These are phyloP conservation scores for Nanorana parkeri DNA, from an alignment of 2,113 vertebrate genomes.

Conservation along the genomic window DNA sequence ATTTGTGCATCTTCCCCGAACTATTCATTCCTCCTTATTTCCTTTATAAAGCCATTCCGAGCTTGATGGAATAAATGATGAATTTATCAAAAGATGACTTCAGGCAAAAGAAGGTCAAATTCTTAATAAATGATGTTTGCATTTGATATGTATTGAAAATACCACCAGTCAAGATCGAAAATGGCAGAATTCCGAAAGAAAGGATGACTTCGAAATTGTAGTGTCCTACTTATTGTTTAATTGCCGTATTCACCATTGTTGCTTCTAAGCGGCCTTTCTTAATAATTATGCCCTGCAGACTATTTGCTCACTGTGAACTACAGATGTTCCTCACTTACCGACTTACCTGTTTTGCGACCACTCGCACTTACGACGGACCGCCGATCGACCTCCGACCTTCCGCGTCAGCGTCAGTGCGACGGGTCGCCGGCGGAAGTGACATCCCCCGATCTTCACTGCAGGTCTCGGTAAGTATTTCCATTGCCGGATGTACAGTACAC, in stretches of 20 bases:
- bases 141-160: conserved; percentile 44
- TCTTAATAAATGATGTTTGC: conserved; percentile 57
- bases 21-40: conserved; percentile 26
- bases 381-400: no score
- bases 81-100: conserved; percentile 60
- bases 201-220: not conserved
- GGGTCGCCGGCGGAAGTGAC: no score
- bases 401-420: no score
- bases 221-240: not conserved
- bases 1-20: conserved; percentile 60
- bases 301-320: no score
- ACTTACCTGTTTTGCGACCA: no score
- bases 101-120: conserved; percentile 56
- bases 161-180: conserved; percentile 5
- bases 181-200: conserved; percentile 13
- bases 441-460: no score
- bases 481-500: no score
- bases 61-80: conserved; percentile 61
- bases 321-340: no score
- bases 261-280: not conserved
- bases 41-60: conserved; percentile 52
- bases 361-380: no score
- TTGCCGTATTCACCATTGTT: not conserved
- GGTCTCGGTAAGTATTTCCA: no score
- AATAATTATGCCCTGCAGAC: not conserved